Evolutionary conservation across 2,797 vertebrate genomes (phyloP).

Genomic region (Girardinus metallicus): DNA sequence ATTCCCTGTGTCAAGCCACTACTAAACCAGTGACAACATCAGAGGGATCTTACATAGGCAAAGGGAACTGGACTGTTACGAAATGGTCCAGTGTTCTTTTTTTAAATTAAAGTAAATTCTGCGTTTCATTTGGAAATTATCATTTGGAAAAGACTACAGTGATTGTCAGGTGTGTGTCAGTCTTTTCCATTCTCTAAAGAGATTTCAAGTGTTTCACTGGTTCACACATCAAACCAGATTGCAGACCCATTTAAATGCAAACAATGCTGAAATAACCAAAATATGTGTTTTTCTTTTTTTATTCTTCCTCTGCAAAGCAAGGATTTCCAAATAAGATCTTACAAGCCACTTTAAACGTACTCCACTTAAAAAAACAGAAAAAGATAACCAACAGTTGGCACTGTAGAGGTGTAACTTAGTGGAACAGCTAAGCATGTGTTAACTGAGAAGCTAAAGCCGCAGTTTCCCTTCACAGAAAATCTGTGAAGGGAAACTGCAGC

Average conservation of each 20-base stretch:
- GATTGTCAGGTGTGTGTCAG: constrained; percentile 11
- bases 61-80: no score
- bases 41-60: no score
- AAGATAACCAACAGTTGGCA: constrained; percentile 37
- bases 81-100: no score
- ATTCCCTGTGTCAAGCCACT: no score
- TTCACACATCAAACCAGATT: constrained; percentile 40
- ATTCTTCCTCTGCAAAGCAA: constrained; percentile 31
- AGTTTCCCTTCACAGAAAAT: no score
- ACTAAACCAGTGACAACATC: no score
- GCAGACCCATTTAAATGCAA: constrained; percentile 51
- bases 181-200: constrained; percentile 34
- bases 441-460: constrained; percentile 66
- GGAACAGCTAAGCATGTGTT: constrained; percentile 53
- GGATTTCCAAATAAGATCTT: constrained; percentile 31
- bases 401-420: constrained; percentile 47
- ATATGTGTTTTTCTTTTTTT: constrained; percentile 15
- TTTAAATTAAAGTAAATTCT: no score
- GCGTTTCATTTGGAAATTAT: no score
- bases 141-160: no score
- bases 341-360: constrained; percentile 45
- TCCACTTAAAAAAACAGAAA: constrained; percentile 25
- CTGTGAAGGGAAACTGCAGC: constrained; percentile 31
- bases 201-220: constrained; percentile 39
- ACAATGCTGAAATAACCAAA: constrained; percentile 48